Base-by-base conservation (phyloP, 1,140 invertebrate species). In the Leptinotarsa undecemlineata region DNA sequence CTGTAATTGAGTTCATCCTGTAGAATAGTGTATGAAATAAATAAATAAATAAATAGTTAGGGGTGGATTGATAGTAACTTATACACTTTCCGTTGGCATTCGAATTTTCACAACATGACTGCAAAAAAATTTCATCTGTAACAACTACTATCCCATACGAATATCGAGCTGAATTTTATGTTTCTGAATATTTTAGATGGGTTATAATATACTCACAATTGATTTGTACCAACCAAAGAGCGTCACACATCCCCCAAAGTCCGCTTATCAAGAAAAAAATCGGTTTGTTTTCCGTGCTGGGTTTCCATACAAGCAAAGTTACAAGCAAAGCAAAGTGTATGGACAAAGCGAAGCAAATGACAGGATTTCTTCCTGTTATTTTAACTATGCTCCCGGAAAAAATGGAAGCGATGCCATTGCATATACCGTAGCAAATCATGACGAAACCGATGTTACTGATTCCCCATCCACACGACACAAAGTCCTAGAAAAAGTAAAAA, bases 151-250 rank as follows among this genome's bases (percentile, higher is more conserved):
- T 42, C 33, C 33, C 33, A 42, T 11, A 42, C 8, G 2, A 42
- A 42, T 42, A 42, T 42, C 33, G 33, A 42, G 33, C 4, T 11
- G 33, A 42, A 3, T 42, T 11, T 11, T 42, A 42, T 42, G 3
- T 11, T 42, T 42, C 33, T 42, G 33, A 11, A 42, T 11, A 42
- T 42, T 42, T 42, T 3, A 42, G 33, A 42, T 42, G 8, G 3
- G 20, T 61, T 61, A 6, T 61, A 61, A n/a, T 17, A 76, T 76
- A 87, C 88, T 88, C 86, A 97, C 96, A 93, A 83, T 98, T 97
- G 63, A 98, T 92, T 87, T 98, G 95, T 1, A 97, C 96, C 71
- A 98, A 91, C 96, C 96, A 98, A 63, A 97, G 90, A 1, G 95
- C 95, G 83, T 98, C 96, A 64, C 93, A 93, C 6, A 95, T 86